A percentile compares a stretch with the other conserved stretches of the same genome.
phyloP scores from a whole-genome alignment of 2,113 vertebrate species.

The Melanocharis versteri region DNA sequence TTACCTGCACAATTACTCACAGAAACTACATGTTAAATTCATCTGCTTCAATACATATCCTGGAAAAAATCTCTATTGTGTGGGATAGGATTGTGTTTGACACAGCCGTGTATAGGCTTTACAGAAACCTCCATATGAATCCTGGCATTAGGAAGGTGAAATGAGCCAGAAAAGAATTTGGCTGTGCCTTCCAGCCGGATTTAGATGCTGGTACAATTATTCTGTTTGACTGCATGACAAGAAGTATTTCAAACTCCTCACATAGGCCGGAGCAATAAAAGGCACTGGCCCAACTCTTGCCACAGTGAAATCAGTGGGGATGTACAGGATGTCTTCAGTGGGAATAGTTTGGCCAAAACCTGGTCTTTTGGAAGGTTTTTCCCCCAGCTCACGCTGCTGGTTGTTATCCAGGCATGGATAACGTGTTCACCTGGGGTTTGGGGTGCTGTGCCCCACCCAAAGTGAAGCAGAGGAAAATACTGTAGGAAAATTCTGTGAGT shows the following conservation, averaged over 20 bases:
- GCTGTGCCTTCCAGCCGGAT: neutral
- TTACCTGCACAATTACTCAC: neutral
- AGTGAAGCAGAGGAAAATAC: neutral
- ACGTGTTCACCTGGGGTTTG: rapidly evolving
- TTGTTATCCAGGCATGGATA: neutral
- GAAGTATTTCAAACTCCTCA: neutral
- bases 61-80: neutral
- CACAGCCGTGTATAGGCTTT: neutral
- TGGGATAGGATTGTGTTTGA: neutral
- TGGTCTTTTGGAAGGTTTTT: neutral
- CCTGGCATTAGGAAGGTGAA: conserved; percentile 2
- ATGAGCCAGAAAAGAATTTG: conserved; percentile 23
- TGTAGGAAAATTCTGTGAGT: neutral
- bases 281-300: neutral
- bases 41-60: neutral
- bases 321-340: neutral
- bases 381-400: rapidly evolving
- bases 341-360: neutral
- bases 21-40: neutral
- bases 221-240: conserved; percentile 42
- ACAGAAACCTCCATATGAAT: neutral
- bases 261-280: neutral
- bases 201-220: neutral
- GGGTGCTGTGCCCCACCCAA: neutral
- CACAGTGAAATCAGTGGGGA: neutral